phyloP scores from a whole-genome alignment of 2,888 invertebrate species.

The Drosophila prolongata region DNA sequence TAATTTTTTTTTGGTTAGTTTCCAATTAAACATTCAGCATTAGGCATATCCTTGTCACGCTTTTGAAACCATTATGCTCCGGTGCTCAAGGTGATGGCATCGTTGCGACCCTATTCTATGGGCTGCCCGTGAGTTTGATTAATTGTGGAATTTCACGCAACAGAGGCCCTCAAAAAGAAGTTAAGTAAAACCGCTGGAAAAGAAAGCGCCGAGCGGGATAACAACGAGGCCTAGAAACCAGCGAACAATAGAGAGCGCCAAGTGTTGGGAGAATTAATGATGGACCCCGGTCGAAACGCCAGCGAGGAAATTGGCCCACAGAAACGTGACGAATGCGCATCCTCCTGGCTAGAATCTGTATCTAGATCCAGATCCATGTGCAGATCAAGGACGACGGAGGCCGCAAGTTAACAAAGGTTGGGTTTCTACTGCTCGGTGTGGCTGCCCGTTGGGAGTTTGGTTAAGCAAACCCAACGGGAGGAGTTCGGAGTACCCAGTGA shows the following conservation, averaged over 20 bases:
- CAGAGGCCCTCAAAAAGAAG: conserved; percentile 46
- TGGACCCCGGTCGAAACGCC: conserved; percentile 62
- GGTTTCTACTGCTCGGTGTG: conserved; percentile 70
- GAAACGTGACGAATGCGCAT: conserved; percentile 60
- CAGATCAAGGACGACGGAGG: conserved; percentile 73
- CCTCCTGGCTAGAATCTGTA: conserved; percentile 1
- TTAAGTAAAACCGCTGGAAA: conserved; percentile 54
- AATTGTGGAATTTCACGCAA: conserved; percentile 84
- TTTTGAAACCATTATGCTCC: conserved; percentile 35
- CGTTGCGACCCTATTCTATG: conserved; percentile 12
- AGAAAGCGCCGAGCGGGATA: conserved; percentile 40
- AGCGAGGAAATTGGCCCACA: conserved; percentile 66
- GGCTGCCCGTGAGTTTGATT: conserved; percentile 81
- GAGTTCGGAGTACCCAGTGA: conserved; percentile 35
- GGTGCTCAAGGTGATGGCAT: conserved; percentile 19
- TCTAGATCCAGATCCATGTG: neutral
- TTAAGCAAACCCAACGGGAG: conserved; percentile 71
- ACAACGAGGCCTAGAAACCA: conserved; percentile 24
- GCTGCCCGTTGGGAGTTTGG: conserved; percentile 68
- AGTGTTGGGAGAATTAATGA: conserved; percentile 68
- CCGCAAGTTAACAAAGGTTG: conserved; percentile 63
- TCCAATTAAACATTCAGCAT: neutral
- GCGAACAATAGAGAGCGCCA: conserved; percentile 56
- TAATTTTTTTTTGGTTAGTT: neutral
- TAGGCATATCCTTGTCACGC: conserved; percentile 75